Evolutionary conservation across 2,888 invertebrate genomes (phyloP), one percentile per base, ranked within the genome.

Genomic region (Trisateles emortualis): DNA sequence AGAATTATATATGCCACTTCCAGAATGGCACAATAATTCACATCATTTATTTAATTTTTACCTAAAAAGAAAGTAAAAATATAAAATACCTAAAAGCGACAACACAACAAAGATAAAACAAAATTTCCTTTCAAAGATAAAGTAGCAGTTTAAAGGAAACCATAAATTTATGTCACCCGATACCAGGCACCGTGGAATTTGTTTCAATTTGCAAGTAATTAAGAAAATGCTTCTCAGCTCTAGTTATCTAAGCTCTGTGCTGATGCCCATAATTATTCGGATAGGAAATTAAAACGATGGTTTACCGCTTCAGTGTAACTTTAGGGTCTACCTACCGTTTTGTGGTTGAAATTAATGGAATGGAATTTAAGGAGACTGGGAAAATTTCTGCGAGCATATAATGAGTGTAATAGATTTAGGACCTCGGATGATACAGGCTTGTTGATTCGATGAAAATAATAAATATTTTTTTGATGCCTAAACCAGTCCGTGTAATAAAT

Each of bases 141-240:
- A 50, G 19, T 19, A 17, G n/a, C 26, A 19, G 36, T 19, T 19
- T 36, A 47, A 48, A 48, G 41, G 47, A 52, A 55, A 52, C 48
- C 53, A 68, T 72, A 63, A 69, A 67, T 69, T 58, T 59, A 22
- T 36, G 69, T 64, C 59, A 11, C 48, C 30, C 13, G 32, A 47
- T 39, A 59, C 32, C 47, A 26, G 38, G 32, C 40, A 45, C 39
- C 35, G 46, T 29, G 52, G 56, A 65, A 69, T 73, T 70, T 65
- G 62, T 72, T 72, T 68, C 47, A 65, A 69, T 68, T 74, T 58
- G 60, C 58, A 62, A 74, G 59, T 67, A 62, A 74, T 74, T 65
- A 73, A 58, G 59, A 49, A 41, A 71, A 68, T 41, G 53, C 49
- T 67, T 42, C 38, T 32, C 36, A 24, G 39, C 52, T n/a, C n/a